Evolutionary conservation across 2,888 invertebrate genomes (phyloP), one percentile per base, ranked within the genome.

Genomic region (Sinotaia quadrata): DNA sequence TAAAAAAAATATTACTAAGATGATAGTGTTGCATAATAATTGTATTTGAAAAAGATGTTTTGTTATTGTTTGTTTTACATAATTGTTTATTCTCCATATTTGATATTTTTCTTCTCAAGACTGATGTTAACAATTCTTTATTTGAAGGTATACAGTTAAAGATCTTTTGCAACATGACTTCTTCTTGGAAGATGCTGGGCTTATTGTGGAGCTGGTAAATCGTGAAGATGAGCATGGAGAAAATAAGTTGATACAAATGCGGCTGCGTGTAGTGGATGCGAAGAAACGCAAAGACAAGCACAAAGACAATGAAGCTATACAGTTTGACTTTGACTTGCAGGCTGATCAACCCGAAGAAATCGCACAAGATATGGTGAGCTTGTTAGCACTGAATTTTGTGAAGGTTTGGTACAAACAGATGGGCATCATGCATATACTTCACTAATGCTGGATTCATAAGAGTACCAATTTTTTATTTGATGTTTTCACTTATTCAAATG

Each of bases 251-350:
- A 79, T 84, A 44, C 94, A 96, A 89, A 95, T 98, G 88, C 92
- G 97, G 49, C 90, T 99, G 57, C 92, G 98, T 75, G 95, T 99
- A 73, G 92, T 97, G 71, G 98, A 99, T 90, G 96, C 97, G 33
- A 98, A 98, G 89, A 98, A 98, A 88, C 91, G 98, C 74, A 95
- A 95, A 51, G 96, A 96, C 87, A 96, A 97, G 78, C 97, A 98
- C 89, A 97, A 97, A 86, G 98, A 98, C 89, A 98, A 99, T 89
- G 98, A 99, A 89, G 98, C 98, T 15, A 97, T 99, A 79, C 98
- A 98, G 89, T 99, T 99, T 90, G 97, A 97, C 81, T 99, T 97
- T 89, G 96, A 98, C 89, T 93, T 97, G 82, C 93, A 93, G 78
- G 91, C 91, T 69, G 99, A 99, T 88, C 94, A 95, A 86, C 95